Evolutionary conservation across 2,113 vertebrate genomes (phyloP).

Genomic region (Xyliphius kryptos): DNA sequence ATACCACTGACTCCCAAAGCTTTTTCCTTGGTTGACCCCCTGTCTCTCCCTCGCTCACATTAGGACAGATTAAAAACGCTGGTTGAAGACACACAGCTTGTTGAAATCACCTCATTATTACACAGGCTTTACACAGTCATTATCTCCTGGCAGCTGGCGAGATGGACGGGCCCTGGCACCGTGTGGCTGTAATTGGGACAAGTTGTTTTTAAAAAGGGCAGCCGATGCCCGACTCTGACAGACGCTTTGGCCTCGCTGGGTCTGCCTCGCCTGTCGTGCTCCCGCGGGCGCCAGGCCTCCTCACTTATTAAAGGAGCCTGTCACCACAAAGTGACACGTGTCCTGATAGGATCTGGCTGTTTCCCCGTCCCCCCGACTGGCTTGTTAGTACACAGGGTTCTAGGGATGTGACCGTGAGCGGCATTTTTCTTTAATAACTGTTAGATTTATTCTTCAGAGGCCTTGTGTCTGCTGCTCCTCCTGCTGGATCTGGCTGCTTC

Average conservation of each 20-base stretch:
- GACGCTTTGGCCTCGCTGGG: conserved; percentile 47
- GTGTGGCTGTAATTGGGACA: conserved; percentile 66
- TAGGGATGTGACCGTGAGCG: conserved; percentile 54
- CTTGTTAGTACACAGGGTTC: conserved; percentile 79
- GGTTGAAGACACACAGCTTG: conserved; percentile 54
- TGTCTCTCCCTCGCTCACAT: conserved; percentile 43
- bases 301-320: conserved; percentile 79
- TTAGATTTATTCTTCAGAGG: conserved; percentile 83
- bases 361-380: conserved; percentile 69
- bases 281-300: conserved; percentile 69
- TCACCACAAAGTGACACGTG: conserved; percentile 90
- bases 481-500: not conserved
- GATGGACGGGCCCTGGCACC: conserved; percentile 43
- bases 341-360: conserved; percentile 83
- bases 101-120: conserved; percentile 57
- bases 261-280: conserved; percentile 48
- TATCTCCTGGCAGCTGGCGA: conserved; percentile 51
- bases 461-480: conserved; percentile 58
- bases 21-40: conserved; percentile 31
- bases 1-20: no score
- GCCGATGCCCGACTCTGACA: conserved; percentile 58
- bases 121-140: conserved; percentile 43
- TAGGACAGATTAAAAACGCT: conserved; percentile 65
- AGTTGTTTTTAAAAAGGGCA: conserved; percentile 58
- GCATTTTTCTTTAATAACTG: conserved; percentile 74